Base-by-base conservation (phyloP, 2,888 invertebrate genomes). In the Neoitamus cyanurus region DNA sequence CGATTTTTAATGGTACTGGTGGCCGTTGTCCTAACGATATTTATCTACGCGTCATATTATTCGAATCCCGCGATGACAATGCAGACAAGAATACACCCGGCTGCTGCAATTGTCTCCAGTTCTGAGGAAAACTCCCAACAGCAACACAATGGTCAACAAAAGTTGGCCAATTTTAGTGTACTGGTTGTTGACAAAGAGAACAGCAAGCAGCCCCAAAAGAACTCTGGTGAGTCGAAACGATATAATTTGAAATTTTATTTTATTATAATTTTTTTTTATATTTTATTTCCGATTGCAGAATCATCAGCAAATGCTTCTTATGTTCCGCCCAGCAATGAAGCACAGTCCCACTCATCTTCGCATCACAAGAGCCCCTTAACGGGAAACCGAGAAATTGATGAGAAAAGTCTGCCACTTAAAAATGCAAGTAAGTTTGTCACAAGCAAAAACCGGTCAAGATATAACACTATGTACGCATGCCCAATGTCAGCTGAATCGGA, bases 1-100 rank as follows among this genome's bases (percentile, higher is more conserved):
- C 90, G 92, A 84, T 92, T 92, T 88, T 88, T 92, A 84, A 88
- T 92, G 86, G 89, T 92, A 85, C 88, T 92, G 85, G 88, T 89
- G 48, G 91, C 90, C 84, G 90, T 92, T 70, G 89, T 92, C 86
- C 88, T 92, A 84, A 91, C 92, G 69, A 91, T 92, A 85, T 91
- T 92, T 86, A 90, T 92, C 36, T 92, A 92, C 87, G 91, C 92
- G 46, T 92, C 92, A 15, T 92, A 92, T 87, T 92, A 91, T 85
- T 90, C 91, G 84, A 89, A 90, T 86, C 89, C 90, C 86, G 88
- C 89, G 4, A 86, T 91, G 31, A 87, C 89, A 77, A 88, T 89
- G 25, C 88, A 88, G 34, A 87, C 88, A 73, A 89, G 89, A 80
- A 86, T 90, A 87, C 89, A 90, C 58, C 85, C 87, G 30, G 70